These are phyloP conservation scores for Hipposideros larvatus DNA, from an alignment of 2,797 vertebrate species.

Conservation along the genomic window DNA sequence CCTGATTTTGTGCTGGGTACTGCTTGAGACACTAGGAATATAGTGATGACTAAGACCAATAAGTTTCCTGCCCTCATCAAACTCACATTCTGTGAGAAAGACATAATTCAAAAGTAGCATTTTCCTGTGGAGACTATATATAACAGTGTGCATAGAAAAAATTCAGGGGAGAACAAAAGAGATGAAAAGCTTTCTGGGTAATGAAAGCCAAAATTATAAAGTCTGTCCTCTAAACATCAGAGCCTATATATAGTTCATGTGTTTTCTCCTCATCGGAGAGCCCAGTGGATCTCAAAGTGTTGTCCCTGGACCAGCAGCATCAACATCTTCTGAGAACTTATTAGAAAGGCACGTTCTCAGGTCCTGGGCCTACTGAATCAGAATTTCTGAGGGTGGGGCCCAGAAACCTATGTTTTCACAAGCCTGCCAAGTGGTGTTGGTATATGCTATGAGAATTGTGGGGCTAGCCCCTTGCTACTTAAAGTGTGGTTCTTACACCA, in stretches of 20 bases:
- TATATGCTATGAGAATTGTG: not conserved
- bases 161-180: not conserved
- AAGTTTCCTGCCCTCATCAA: not conserved
- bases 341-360: not conserved
- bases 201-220: slow-evolving; percentile 25
- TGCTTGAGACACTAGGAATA: not conserved
- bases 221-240: not conserved
- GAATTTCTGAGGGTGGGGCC: not conserved
- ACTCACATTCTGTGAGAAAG: not conserved
- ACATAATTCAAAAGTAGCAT: not conserved
- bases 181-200: not conserved
- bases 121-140: not conserved
- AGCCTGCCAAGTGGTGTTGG: not conserved
- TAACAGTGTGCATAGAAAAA: not conserved
- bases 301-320: not conserved
- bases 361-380: not conserved
- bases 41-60: not conserved
- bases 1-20: not conserved
- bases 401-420: not conserved
- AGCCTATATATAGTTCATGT: not conserved
- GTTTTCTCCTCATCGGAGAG: not conserved
- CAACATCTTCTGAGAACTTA: not conserved
- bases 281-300: not conserved
- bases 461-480: not conserved
- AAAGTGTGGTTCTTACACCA: not conserved